Percentiles rank a stretch among this genome's conserved stretches.
These are phyloP conservation scores for Lepus timidus DNA, from an alignment of 2,113 vertebrate species.

Conservation along the genomic window DNA sequence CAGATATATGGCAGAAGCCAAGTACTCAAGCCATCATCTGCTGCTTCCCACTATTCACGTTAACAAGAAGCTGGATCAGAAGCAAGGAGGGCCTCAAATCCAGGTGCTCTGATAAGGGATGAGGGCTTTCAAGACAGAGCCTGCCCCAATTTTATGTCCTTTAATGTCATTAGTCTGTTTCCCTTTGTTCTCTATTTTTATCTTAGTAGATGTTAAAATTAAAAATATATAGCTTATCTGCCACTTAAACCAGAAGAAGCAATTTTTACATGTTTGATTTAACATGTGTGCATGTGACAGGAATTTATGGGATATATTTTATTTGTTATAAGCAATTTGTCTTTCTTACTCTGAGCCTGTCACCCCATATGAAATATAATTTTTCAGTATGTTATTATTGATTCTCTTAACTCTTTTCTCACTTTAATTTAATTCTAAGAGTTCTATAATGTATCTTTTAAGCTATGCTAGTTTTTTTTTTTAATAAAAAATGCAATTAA, in stretches of 20 bases:
- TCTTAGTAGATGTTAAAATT: conserved; percentile 51
- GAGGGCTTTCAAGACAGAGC: too few relatives aligned
- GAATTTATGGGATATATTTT: conserved; percentile 11
- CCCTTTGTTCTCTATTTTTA: conserved; percentile 10
- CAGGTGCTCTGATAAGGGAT: too few relatives aligned
- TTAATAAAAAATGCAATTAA: conserved; percentile 32
- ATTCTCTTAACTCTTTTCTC: conserved; percentile 14
- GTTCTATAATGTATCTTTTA: background rate
- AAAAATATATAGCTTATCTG: background rate
- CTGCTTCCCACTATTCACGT: too few relatives aligned
- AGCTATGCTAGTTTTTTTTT: background rate
- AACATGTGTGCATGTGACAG: background rate
- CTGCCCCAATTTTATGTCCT: background rate
- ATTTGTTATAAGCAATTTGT: background rate
- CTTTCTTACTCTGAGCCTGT: conserved; percentile 15
- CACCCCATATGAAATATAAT: background rate
- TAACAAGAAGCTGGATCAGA: too few relatives aligned
- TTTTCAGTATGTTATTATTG: background rate
- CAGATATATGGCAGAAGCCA: too few relatives aligned
- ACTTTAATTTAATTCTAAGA: conserved; percentile 40
- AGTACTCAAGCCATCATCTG: too few relatives aligned
- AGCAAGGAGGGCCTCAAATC: too few relatives aligned
- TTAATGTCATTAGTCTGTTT: background rate
- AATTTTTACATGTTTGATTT: background rate
- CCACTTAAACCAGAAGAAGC: background rate